Percentiles rank a stretch among this genome's conserved stretches.
Conservation (phyloP, 2,797 vertebrate genomes). For the Eutrigla gurnardus region DNA sequence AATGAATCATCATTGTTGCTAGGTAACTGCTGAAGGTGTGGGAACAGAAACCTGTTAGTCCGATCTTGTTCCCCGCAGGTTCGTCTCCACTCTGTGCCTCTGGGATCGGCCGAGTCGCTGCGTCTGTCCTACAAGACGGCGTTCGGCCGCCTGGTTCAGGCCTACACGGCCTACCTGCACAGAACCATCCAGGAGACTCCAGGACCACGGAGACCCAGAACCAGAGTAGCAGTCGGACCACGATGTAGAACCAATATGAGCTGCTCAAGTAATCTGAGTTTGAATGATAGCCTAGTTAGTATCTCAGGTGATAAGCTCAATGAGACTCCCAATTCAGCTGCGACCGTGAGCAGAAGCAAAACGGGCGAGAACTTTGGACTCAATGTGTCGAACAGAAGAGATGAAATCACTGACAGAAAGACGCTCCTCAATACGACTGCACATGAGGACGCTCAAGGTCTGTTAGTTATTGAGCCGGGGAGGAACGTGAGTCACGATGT, state of each 20-base stretch:
- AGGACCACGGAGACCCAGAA: neutral
- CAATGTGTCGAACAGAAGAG: neutral
- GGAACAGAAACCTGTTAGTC: neutral
- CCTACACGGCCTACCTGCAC: slow-evolving; percentile 66
- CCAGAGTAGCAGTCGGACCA: neutral
- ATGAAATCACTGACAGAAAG: neutral
- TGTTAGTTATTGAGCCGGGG: slow-evolving; percentile 67
- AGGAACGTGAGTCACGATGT: slow-evolving; percentile 72
- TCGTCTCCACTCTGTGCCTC: slow-evolving; percentile 71
- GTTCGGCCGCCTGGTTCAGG: slow-evolving; percentile 55
- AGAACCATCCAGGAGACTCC: slow-evolving; percentile 64
- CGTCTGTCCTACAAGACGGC: slow-evolving; percentile 65
- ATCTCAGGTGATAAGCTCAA: neutral
- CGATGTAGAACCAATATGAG: slow-evolving; percentile 14
- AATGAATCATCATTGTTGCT: neutral
- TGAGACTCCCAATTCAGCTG: slow-evolving; percentile 21
- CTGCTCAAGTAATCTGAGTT: slow-evolving; percentile 12
- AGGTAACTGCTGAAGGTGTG: neutral
- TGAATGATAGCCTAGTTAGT: slow-evolving; percentile 18
- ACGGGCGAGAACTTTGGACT: slow-evolving; percentile 13
- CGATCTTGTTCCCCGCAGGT: slow-evolving; percentile 51
- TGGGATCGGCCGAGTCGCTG: slow-evolving; percentile 68
- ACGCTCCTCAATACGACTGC: neutral
- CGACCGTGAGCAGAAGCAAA: neutral
- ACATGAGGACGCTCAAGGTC: slow-evolving; percentile 31